Evolutionary conservation across 2,888 invertebrate species (phyloP).

Genomic region (Chrysina gloriosa): DNA sequence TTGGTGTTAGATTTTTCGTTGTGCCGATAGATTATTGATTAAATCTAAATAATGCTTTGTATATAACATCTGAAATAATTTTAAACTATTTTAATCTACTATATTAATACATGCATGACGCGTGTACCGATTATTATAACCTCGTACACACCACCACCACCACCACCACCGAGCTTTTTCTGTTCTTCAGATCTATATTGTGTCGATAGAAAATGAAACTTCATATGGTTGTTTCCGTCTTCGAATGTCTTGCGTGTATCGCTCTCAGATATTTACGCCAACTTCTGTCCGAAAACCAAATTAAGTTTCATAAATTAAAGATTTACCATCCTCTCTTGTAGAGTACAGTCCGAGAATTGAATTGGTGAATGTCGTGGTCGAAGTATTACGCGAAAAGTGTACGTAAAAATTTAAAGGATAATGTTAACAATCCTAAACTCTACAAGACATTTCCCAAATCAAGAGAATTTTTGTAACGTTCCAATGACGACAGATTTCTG

Average conservation of each 20-base stretch:
- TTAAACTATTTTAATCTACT: conserved; percentile 19
- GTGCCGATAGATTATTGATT: background rate
- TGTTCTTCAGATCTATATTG: background rate
- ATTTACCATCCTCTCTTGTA: background rate
- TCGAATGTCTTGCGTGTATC: background rate
- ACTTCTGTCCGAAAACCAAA: conserved; percentile 1
- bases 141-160: background rate
- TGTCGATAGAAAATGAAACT: background rate
- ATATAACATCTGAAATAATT: background rate
- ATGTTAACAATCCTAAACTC: too few species aligned
- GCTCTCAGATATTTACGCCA: background rate
- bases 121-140: background rate
- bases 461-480: too few species aligned
- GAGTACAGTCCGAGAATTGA: background rate
- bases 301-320: background rate
- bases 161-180: background rate
- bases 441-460: too few species aligned
- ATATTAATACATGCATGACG: conserved; percentile 34
- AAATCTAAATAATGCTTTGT: background rate
- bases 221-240: background rate
- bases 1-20: conserved; percentile 9
- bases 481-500: too few species aligned
- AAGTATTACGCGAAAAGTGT: too few species aligned
- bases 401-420: too few species aligned
- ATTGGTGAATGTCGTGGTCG: too few species aligned